phyloP scores from a whole-genome alignment of 2,113 vertebrate species.

The Phyllostomus hastatus region DNA sequence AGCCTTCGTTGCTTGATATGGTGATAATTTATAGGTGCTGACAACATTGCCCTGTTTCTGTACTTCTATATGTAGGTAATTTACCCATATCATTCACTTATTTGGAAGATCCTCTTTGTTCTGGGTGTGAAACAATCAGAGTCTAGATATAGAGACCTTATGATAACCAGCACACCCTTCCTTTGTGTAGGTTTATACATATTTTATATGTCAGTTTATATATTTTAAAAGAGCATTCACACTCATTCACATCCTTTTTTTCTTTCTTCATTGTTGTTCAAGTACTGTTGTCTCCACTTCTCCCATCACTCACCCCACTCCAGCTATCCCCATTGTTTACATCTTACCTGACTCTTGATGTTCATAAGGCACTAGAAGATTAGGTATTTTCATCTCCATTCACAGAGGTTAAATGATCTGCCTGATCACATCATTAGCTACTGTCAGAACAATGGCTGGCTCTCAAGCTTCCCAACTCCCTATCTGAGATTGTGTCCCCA shows the following conservation, averaged over 20 bases:
- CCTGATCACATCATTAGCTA: constrained; percentile 8
- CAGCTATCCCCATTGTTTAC: neutral
- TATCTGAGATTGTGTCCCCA: neutral
- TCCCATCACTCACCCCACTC: too few relatives aligned
- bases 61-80: neutral
- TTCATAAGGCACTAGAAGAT: neutral
- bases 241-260: neutral
- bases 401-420: constrained; percentile 34
- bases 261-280: too few relatives aligned
- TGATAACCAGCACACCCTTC: neutral
- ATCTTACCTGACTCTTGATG: constrained; percentile 27
- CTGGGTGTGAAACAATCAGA: neutral
- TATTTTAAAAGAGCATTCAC: constrained; percentile 29
- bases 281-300: too few relatives aligned
- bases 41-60: neutral
- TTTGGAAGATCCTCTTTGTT: neutral
- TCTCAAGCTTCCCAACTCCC: neutral
- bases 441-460: constrained; percentile 5
- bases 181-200: neutral
- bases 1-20: neutral
- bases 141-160: neutral
- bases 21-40: neutral
- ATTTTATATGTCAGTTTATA: neutral
- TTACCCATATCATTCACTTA: neutral
- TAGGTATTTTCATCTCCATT: constrained; percentile 5